These are phyloP conservation scores for Esox masquinongy DNA, from an alignment of 2,797 vertebrate genomes.

Conservation along the genomic window DNA sequence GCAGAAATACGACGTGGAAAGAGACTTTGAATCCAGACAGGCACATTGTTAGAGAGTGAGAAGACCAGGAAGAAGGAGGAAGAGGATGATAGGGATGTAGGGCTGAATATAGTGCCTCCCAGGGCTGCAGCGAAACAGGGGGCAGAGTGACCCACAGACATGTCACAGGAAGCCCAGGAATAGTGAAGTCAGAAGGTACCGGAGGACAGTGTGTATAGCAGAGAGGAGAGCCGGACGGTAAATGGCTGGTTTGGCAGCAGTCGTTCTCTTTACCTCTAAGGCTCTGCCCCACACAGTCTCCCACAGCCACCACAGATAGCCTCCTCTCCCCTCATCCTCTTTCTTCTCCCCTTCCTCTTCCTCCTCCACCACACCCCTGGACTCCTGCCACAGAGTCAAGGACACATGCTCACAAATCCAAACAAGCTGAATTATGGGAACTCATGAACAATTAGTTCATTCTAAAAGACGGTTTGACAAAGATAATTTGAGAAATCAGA, in stretches of 20 bases:
- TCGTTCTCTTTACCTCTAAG: conserved; percentile 67
- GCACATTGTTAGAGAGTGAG: not conserved
- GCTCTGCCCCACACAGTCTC: conserved; percentile 66
- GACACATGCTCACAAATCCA: conserved; percentile 45
- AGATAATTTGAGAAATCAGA: not conserved
- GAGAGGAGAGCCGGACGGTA: conserved; percentile 1
- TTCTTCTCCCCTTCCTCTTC: conserved; percentile 39
- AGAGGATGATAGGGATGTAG: conserved; percentile 12
- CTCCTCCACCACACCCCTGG: conserved; percentile 15
- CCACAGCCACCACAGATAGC: conserved; percentile 73
- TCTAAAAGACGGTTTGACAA: not conserved
- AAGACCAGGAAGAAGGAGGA: conserved; percentile 10
- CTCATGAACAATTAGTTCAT: conserved; percentile 26
- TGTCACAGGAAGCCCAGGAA: conserved; percentile 1
- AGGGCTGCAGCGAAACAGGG: conserved; percentile 5
- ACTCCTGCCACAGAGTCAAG: conserved; percentile 55
- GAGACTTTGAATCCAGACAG: not conserved
- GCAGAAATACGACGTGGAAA: not conserved
- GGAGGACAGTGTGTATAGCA: not conserved
- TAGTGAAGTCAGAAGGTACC: conserved; percentile 5
- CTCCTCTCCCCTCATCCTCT: conserved; percentile 41
- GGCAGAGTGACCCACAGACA: conserved; percentile 24
- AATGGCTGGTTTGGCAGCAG: conserved; percentile 6
- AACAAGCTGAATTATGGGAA: conserved; percentile 14
- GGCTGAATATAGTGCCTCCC: not conserved